Percentiles rank a stretch among this genome's conserved stretches.
Evolutionary conservation across 1,140 invertebrate species (phyloP).

Genomic region (Trinorchestia longiramus): DNA sequence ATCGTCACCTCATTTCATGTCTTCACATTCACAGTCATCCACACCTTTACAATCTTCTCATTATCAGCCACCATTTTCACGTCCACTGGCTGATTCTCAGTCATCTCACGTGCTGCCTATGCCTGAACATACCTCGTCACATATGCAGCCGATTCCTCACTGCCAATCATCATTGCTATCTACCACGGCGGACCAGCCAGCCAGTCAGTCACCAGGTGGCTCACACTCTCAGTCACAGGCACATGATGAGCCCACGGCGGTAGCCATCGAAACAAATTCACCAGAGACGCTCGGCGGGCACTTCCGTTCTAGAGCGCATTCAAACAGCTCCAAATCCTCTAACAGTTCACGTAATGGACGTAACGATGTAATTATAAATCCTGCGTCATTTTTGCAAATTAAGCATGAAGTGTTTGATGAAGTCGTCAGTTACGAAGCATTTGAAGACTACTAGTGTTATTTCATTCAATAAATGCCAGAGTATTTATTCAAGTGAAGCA

Average conservation of each 20-base stretch:
- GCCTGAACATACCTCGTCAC: neutral
- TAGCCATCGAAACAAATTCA: neutral
- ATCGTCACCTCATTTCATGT: neutral
- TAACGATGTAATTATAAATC: neutral
- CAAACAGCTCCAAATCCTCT: neutral
- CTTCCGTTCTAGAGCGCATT: neutral
- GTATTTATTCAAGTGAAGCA: neutral
- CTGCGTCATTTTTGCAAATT: neutral
- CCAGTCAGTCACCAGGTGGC: neutral
- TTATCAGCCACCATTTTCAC: neutral
- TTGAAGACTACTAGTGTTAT: neutral
- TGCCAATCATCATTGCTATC: neutral
- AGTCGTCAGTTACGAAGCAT: neutral
- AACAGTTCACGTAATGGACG: neutral
- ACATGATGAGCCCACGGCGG: neutral
- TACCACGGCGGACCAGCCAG: neutral
- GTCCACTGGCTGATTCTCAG: neutral
- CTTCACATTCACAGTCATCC: neutral
- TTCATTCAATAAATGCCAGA: neutral
- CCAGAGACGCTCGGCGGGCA: neutral
- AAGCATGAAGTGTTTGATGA: slow-evolving; percentile 1
- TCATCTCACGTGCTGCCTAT: neutral
- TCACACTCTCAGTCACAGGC: neutral
- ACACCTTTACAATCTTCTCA: neutral
- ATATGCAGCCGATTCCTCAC: neutral